Evolutionary conservation across 2,113 vertebrate species (phyloP), one percentile per base, ranked within the genome.

Genomic region (Pandion haliaetus): DNA sequence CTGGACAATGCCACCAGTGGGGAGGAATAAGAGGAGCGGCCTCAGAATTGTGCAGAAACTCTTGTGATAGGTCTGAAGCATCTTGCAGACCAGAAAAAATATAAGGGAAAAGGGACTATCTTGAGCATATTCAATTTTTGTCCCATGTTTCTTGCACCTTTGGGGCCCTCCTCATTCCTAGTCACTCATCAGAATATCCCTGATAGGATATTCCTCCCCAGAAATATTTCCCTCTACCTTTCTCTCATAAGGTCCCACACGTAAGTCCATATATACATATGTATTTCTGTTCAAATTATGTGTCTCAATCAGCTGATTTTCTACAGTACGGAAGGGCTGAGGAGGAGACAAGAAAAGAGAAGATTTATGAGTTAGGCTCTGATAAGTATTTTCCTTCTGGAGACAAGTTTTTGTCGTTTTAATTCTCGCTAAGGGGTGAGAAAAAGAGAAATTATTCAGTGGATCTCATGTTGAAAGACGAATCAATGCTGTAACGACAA

Each of bases 401-500:
- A 82, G 52, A 57, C 21, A 91, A 20, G 18, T 44, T 58, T 49
- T 49, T 90, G 36, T 70, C 31, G 42, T 47, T 47, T 87, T 79
- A 1, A 1, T 54, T 52, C 19, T 45, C 38, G 36, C 15, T 44
- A 42, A 62, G 25, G 21, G 54, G 16, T 67, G 47, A 89, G 61
- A 80, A 95, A 85, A 93, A 93, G 25, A 91, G 63, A 91, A 97
- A 96, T 67, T 61, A 45, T 17, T 54, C 0, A 0, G 44, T 54
- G 69, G 52, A 49, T 76, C 40, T 92, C 58, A 61, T 73, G 57
- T 34, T 82, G 82, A 96, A 98, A 93, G 90, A 95, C 96, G 95
- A 98, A 97, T 97, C 87, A 96, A 77, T 84, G 78, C 57, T 89
- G 38, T 65, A 86, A 91, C 84, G 80, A 90, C 80, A 97, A 59